Percentiles rank a stretch among this genome's conserved stretches.
Evolutionary conservation across 2,888 invertebrate genomes (phyloP).

Genomic region (Yponomeuta evonymella): DNA sequence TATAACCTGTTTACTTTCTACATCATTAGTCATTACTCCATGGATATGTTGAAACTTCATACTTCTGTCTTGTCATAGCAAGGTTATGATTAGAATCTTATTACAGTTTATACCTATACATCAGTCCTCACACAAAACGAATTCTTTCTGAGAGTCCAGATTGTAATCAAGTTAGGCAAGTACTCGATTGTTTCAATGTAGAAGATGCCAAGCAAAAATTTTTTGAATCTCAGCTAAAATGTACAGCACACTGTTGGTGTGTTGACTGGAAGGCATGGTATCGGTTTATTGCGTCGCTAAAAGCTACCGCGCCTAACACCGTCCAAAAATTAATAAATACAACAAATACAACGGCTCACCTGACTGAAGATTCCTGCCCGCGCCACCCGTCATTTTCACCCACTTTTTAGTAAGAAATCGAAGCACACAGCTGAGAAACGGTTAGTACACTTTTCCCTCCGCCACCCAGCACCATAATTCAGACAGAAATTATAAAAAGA

Average conservation of each 20-base stretch:
- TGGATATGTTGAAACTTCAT: not conserved
- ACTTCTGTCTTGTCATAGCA: not conserved
- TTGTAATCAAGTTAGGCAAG: too few relatives aligned
- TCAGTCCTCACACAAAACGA: too few relatives aligned
- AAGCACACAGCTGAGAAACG: constrained; percentile 41
- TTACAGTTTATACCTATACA: not conserved
- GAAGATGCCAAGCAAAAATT: too few relatives aligned
- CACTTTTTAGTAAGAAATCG: constrained; percentile 9
- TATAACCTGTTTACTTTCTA: not conserved
- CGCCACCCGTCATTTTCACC: constrained; percentile 60
- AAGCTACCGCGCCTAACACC: constrained; percentile 31
- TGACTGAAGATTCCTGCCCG: constrained; percentile 57
- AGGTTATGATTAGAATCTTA: not conserved
- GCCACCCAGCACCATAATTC: constrained; percentile 64
- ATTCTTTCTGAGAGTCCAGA: too few relatives aligned
- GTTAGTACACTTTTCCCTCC: constrained; percentile 50
- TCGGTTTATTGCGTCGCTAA: constrained; percentile 30
- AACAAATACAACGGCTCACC: constrained; percentile 62
- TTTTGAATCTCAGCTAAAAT: not conserved
- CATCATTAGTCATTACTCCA: not conserved
- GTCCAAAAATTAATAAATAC: constrained; percentile 36
- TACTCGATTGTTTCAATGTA: too few relatives aligned
- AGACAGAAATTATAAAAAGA: constrained; percentile 75
- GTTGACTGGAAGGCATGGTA: not conserved
- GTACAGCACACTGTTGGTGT: not conserved